Base-by-base conservation (phyloP, 2,113 vertebrate species). In the Artemisiospiza belli region DNA sequence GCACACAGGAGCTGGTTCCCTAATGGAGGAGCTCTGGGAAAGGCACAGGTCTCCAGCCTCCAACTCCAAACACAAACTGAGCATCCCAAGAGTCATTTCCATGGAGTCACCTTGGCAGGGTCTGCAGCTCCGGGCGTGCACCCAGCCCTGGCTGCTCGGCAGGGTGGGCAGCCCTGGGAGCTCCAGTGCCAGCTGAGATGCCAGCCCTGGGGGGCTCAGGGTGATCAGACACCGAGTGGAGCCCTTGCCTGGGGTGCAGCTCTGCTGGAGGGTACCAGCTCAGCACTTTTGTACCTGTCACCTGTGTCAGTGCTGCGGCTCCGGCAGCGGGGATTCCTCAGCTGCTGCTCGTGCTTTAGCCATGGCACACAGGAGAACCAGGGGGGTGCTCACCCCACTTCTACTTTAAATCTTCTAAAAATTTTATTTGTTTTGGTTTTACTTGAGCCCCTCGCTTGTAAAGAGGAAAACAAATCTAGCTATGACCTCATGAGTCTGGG, bases 61-160 rank as follows among this genome's bases (percentile, higher is more conserved):
- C 4, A 5, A 12, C 2, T 17, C 31, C 43, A 20, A 35, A 39
- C 46, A 23, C 54, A 28, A 54, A n/a, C 17, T 0, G 1, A 52
- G 28, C 11, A 2, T 68, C 61, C 49, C 5, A 2, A 9, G 12
- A 23, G n/a, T 10, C 10, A 15, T 68, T 85, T 76, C 83, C 82
- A 64, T 15, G 49, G 23, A 25, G 91, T 64, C 62, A 69, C 75
- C 83, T 90, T 52, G 8, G 27, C 9, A 1, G 35, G 16, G 12
- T 6, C 44, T 44, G 46, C 64, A 3, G 64, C 47, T 20, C 5
- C 9, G 2, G 10, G 20, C 0, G 3, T 0, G 12, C 0, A 0
- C 39, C 2, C 0, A 78, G 79, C 27, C 23, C 73, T 2, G 1
- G 58, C 5, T 5, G 35, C 10, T 30, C 10, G 64, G 68, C 41